Evolutionary conservation across 2,113 vertebrate genomes (phyloP).

Genomic region (Leuciscus idus): DNA sequence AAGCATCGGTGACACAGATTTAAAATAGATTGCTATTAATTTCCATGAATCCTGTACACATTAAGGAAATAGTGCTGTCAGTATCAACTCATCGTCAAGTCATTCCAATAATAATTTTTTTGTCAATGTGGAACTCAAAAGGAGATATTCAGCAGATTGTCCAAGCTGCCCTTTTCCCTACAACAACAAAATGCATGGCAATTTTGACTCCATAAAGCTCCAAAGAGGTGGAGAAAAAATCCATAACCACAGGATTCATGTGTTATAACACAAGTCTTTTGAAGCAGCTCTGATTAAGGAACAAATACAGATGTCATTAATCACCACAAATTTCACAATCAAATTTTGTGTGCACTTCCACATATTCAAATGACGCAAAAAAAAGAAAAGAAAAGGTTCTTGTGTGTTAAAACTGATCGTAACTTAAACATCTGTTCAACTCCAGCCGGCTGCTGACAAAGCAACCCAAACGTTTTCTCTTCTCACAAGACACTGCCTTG

Average conservation of each 20-base stretch:
- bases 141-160: background rate
- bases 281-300: background rate
- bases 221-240: background rate
- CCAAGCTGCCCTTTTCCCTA: background rate
- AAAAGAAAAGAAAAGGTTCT: too few species aligned
- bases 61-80: background rate
- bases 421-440: too few species aligned
- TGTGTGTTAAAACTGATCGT: too few species aligned
- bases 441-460: background rate
- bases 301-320: background rate
- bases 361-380: too few species aligned
- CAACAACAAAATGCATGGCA: background rate
- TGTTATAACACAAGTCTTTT: background rate
- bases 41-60: slow-evolving; percentile 7
- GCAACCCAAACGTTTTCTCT: slow-evolving; percentile 17
- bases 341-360: background rate
- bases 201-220: background rate
- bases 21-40: slow-evolving; percentile 22
- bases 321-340: background rate
- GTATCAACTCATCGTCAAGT: background rate
- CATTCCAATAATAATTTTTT: background rate
- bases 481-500: slow-evolving; percentile 5
- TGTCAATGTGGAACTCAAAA: background rate
- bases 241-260: background rate
- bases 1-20: slow-evolving; percentile 31